These are phyloP conservation scores for Myzus persicae DNA, from an alignment of 1,140 invertebrate species.

Conservation along the genomic window DNA sequence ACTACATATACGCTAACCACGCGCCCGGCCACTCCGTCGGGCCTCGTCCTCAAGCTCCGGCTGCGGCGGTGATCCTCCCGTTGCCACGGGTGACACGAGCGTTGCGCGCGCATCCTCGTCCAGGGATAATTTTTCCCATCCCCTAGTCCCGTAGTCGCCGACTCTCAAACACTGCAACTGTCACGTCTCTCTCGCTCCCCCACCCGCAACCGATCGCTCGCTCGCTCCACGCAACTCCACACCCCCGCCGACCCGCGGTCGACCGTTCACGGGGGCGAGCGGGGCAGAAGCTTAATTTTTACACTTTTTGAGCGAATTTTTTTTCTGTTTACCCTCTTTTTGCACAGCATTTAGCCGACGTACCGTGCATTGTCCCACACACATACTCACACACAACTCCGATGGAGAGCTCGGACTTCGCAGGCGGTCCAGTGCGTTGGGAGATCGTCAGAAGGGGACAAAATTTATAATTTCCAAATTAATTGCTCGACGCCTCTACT, in stretches of 20 bases:
- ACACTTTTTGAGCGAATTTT: not conserved
- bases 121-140: constrained; percentile 56
- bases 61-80: constrained; percentile 26
- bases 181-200: not conserved
- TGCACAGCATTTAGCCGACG: not conserved
- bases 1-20: not conserved
- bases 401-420: not conserved
- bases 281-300: not conserved
- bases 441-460: not conserved
- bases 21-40: not conserved
- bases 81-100: constrained; percentile 50
- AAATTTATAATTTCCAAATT: not conserved
- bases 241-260: not conserved
- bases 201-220: not conserved
- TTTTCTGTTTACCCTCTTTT: not conserved
- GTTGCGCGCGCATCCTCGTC: constrained; percentile 52
- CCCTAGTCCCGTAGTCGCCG: not conserved
- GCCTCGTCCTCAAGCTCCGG: constrained; percentile 22
- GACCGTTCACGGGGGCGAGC: not conserved
- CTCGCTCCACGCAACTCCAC: not conserved
- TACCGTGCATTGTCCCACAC: not conserved
- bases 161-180: not conserved
- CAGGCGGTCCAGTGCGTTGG: not conserved
- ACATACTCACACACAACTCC: too few relatives aligned
- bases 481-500: not conserved